Base-by-base conservation (phyloP, 2,888 invertebrate species). In the Leistus spinibarbis region DNA sequence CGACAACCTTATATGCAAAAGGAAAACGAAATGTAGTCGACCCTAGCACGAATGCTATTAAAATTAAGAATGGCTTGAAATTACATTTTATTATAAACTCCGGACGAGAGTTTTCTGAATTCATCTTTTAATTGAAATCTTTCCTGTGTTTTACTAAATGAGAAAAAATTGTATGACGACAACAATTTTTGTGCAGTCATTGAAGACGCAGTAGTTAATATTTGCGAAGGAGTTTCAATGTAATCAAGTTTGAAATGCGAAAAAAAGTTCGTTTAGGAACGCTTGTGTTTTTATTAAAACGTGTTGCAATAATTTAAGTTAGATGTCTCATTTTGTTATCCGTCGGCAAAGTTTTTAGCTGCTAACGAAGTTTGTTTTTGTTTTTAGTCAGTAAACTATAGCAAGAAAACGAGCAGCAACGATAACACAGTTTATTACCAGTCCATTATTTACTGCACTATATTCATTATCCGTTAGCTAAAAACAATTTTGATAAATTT, bases 31-130 rank as follows among this genome's bases (percentile, higher is more conserved):
- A 10, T 2, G 13, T 16, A 54, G 17, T 54, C 54, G n/a, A 17
- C 17, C 7, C 53, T 53, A 9, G 53, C 10, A 54, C 54, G 19
- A 60, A 22, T 60, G 67, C 67, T 65, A 67, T 73, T 67, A 73
- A 67, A 73, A 73, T 73, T 73, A 73, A 73, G 67, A 73, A 71
- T 70, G 64, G 65, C 71, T 9, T 27, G n/a, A 56, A 71, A 71
- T 71, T 56, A 65, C 62, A 67, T 73, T 73, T 73, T 73, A 67
- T 73, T 60, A 65, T 72, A 72, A 66, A 66, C 56, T 72, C 57
- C n/a, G 19, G 23, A 20, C 27, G 57, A 66, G 57, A 66, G 22
- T 70, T 57, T 13, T 63, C 63, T n/a, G 54, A 71, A 72, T 17
- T 13, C 40, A 53, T 57, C 27, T 71, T 72, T 72, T 72, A 72